Evolutionary conservation across 2,113 vertebrate species (phyloP).

Genomic region (Clinocottus analis): DNA sequence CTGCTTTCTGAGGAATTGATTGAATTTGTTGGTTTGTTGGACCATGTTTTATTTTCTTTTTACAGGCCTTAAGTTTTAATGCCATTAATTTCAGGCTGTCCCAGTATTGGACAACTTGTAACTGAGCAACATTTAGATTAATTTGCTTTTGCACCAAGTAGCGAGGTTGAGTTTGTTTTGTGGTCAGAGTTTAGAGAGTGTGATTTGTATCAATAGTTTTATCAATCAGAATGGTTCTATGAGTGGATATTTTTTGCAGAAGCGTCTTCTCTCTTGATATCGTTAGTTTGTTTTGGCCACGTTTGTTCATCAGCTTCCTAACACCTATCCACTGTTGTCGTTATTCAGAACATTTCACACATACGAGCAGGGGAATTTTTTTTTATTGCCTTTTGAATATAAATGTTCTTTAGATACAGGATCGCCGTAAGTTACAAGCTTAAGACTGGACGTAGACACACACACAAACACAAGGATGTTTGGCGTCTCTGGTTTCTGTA

Average conservation of each 20-base stretch:
- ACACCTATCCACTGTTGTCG: neutral
- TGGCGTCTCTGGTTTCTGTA: constrained; percentile 36
- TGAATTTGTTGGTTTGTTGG: neutral
- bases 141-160: neutral
- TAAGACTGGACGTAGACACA: constrained; percentile 11
- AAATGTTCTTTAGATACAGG: neutral
- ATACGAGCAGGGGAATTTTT: neutral
- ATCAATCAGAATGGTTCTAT: neutral
- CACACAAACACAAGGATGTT: constrained; percentile 17
- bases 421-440: neutral
- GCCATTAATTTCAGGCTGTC: neutral
- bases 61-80: neutral
- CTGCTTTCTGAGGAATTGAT: neutral
- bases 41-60: neutral
- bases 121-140: neutral
- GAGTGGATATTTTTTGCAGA: neutral
- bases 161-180: neutral
- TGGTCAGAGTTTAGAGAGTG: neutral
- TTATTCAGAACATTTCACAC: neutral
- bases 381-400: neutral
- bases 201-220: neutral
- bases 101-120: neutral
- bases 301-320: too few species aligned
- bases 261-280: neutral
- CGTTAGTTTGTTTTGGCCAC: neutral